A percentile compares a stretch with the other conserved stretches of the same genome.
Evolutionary conservation across 2,797 vertebrate genomes (phyloP).

Genomic region (Semotilus atromaculatus): DNA sequence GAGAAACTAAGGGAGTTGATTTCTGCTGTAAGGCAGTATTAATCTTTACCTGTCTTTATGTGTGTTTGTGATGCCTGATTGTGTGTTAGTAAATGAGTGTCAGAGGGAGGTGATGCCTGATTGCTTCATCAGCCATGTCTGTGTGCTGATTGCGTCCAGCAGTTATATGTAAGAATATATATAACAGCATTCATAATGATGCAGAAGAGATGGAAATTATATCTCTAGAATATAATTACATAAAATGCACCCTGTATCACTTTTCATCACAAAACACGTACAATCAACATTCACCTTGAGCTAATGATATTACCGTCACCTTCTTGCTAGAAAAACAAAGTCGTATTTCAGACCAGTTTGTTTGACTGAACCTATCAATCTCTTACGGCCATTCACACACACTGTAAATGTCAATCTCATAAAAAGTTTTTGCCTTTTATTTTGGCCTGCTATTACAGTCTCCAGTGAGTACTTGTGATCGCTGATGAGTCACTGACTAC

Average conservation of each 20-base stretch:
- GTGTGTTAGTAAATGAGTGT: slow-evolving; percentile 38
- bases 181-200: slow-evolving; percentile 28
- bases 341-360: not conserved
- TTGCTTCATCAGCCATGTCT: slow-evolving; percentile 42
- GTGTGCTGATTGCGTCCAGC: slow-evolving; percentile 36
- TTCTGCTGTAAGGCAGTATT: not conserved
- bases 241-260: not conserved
- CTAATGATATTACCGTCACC: not conserved
- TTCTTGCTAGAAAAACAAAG: slow-evolving; percentile 7
- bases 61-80: not conserved
- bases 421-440: not conserved
- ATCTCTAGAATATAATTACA: slow-evolving; percentile 27
- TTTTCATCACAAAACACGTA: slow-evolving; percentile 37
- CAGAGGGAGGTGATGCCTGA: slow-evolving; percentile 37
- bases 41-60: not conserved
- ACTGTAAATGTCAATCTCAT: not conserved
- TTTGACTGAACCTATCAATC: not conserved
- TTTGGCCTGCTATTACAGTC: not conserved
- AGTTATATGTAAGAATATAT: slow-evolving; percentile 35
- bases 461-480: not conserved
- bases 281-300: slow-evolving; percentile 43
- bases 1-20: not conserved
- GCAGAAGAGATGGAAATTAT: slow-evolving; percentile 29
- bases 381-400: not conserved
- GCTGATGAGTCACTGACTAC: not conserved